Percentiles rank a stretch among this genome's conserved stretches.
Conservation (phyloP, 2,113 vertebrate genomes). For the Tauraco erythrolophus region DNA sequence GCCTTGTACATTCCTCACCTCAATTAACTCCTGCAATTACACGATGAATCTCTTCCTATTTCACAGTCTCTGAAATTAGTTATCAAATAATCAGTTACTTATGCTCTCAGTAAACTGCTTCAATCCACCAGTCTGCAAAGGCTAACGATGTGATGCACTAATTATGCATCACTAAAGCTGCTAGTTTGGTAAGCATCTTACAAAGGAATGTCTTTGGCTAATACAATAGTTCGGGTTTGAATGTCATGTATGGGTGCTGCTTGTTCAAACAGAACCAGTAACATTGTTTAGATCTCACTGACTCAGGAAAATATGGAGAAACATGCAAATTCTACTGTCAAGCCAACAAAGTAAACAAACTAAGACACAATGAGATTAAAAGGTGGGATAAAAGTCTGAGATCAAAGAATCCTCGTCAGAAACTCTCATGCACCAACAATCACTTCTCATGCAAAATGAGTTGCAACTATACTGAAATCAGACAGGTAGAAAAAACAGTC, state of each 20-base stretch:
- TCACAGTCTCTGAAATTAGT: neutral
- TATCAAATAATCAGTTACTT: neutral
- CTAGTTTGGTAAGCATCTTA: neutral
- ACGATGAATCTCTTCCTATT: neutral
- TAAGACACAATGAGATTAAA: constrained; percentile 27
- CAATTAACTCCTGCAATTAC: neutral
- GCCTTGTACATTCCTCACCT: neutral
- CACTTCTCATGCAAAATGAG: constrained; percentile 29
- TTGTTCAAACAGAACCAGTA: neutral
- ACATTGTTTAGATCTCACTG: neutral
- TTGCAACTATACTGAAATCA: constrained; percentile 10
- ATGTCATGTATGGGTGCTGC: neutral
- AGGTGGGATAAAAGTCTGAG: constrained; percentile 5
- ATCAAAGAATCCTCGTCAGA: constrained; percentile 16
- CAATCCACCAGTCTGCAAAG: neutral
- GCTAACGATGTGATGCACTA: neutral
- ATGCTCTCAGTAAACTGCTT: neutral
- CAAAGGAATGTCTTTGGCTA: neutral
- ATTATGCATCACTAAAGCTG: neutral
- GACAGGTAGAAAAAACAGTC: constrained; percentile 26
- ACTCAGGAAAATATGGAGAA: neutral
- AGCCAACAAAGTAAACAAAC: constrained; percentile 27
- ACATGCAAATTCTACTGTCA: constrained; percentile 17
- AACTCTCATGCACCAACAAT: constrained; percentile 1
- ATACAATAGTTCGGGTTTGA: neutral